phyloP scores from a whole-genome alignment of 2,888 invertebrate genomes.

The Pocota personata region DNA sequence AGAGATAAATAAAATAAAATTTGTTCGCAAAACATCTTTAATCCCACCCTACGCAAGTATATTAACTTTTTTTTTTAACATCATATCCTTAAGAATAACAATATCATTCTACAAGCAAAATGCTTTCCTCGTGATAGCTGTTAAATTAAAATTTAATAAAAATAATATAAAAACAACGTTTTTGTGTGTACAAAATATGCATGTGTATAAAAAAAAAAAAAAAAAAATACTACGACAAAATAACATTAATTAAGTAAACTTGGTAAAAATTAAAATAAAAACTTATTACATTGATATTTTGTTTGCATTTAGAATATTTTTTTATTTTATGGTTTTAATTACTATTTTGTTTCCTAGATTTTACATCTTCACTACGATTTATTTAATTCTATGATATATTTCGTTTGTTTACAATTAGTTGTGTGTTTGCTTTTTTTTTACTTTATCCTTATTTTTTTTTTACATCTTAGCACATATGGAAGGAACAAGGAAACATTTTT shows the following conservation, averaged over 20 bases:
- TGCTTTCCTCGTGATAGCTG: neutral
- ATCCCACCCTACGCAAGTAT: neutral
- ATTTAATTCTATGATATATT: conserved; percentile 69
- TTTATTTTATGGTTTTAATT: conserved; percentile 1
- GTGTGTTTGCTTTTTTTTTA: conserved; percentile 31
- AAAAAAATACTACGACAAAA: conserved; percentile 13
- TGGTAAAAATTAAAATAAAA: conserved; percentile 9
- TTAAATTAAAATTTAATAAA: conserved; percentile 47
- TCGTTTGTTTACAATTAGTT: conserved; percentile 52
- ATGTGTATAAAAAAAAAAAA: conserved; percentile 20
- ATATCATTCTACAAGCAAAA: conserved; percentile 29
- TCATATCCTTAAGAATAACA: neutral
- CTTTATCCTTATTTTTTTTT: conserved; percentile 31
- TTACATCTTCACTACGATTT: conserved; percentile 30
- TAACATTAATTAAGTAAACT: conserved; percentile 68
- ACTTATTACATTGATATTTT: conserved; percentile 23
- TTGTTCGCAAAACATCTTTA: conserved; percentile 18
- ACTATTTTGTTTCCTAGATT: conserved; percentile 32
- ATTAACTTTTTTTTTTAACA: neutral
- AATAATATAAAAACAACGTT: conserved; percentile 27
- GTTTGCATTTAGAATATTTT: conserved; percentile 38
- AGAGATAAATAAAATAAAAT: conserved; percentile 24
- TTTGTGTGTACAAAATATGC: conserved; percentile 46
- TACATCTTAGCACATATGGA: conserved; percentile 68
- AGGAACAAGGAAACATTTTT: conserved; percentile 68